Evolutionary conservation across 2,797 vertebrate species (phyloP).

Genomic region (Onychomys arenicola): DNA sequence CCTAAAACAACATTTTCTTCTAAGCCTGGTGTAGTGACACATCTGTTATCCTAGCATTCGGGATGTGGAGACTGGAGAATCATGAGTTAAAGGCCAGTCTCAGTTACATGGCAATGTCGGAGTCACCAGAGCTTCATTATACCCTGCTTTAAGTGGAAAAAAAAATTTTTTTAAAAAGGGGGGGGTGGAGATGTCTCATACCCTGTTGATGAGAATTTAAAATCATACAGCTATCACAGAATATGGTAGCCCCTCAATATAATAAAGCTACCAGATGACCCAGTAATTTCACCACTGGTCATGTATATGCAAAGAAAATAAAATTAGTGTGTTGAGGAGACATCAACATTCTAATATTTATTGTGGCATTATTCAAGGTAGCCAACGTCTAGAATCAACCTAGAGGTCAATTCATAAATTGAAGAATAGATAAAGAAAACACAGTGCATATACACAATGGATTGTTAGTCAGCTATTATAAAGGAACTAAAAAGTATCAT

Average conservation of each 20-base stretch:
- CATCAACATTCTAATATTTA: neutral
- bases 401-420: neutral
- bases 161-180: neutral
- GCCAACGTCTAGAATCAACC: neutral
- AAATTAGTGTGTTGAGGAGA: neutral
- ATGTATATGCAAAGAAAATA: neutral
- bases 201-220: neutral
- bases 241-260: neutral
- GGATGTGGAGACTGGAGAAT: neutral
- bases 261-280: neutral
- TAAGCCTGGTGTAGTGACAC: neutral
- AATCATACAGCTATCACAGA: neutral
- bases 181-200: neutral
- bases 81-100: neutral
- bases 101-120: neutral
- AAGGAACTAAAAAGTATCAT: neutral
- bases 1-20: neutral
- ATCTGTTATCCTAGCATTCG: neutral
- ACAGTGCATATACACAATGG: neutral
- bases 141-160: neutral
- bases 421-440: neutral
- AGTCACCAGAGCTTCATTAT: too few species aligned
- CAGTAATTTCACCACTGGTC: neutral
- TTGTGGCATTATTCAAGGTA: neutral
- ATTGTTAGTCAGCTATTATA: neutral